Evolutionary conservation across 2,888 invertebrate species (phyloP), one percentile per base, ranked within the genome.

Genomic region (Drosophila putrida): DNA sequence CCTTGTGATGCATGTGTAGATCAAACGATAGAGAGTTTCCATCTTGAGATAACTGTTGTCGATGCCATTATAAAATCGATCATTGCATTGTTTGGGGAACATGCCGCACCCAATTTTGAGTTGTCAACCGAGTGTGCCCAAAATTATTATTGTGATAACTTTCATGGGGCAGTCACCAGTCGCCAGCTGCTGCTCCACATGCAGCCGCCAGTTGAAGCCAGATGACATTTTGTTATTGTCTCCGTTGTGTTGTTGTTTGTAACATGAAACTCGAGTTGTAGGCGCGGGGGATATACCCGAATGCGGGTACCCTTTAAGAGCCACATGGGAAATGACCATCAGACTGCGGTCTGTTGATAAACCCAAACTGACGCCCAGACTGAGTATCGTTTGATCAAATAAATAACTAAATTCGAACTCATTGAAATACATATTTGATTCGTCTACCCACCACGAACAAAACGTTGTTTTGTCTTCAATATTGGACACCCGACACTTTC

Each of bases 101-200:
- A 53, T 51, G 79, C 53, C 82, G 65, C 81, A 76, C 87, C 88
- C 74, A 78, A 71, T 79, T 80, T 65, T 49, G 63, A 55, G 46
- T 75, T 78, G 68, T 66, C 65, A 55, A 54, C 11, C 59, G 64
- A 66, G 82, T 80, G 80, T 70, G 63, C 79, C 82, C 75, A 68
- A 55, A 43, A 31, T 31, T 5, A 43, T 53, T 15, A 70, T 61
- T 64, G 65, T 68, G 70, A 83, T 87, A 78, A 71, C 75, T 87
- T 78, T 75, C 71, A 66, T 72, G 78, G 81, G 81, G 69, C 65
- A 71, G 68, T 31, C 71, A 63, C 36, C 72, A 71, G 68, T 31
- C 71, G 61, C 36, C 72, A 55, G 55, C 67, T 73, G 66, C 41
- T 59, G 73, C 78, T 70, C 82, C 82, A 85, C 67, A 85, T 80